Conservation (phyloP, 2,113 vertebrate species). For the Pedionomus torquatus region DNA sequence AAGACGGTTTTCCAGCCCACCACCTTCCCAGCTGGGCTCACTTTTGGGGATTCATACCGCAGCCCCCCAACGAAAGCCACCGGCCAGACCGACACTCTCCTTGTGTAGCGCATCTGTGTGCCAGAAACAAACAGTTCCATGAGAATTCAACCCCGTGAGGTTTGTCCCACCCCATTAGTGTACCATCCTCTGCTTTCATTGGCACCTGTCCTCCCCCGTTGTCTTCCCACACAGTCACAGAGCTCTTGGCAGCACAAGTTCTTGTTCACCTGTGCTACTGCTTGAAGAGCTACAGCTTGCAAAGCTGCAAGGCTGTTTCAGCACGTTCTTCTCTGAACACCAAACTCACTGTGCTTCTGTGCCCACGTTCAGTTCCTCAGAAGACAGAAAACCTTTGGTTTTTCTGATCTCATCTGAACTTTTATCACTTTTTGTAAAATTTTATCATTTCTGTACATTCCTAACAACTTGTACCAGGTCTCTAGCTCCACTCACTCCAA, state of each 20-base stretch:
- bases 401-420: background rate
- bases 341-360: background rate
- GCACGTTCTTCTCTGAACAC: background rate
- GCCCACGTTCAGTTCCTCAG: background rate
- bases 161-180: background rate
- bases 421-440: background rate
- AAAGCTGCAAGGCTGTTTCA: background rate
- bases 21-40: slow-evolving; percentile 83
- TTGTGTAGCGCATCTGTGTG: slow-evolving; percentile 86
- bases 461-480: background rate
- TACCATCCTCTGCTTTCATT: background rate
- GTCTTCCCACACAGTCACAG: background rate
- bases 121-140: slow-evolving; percentile 9
- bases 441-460: background rate
- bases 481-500: background rate
- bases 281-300: background rate
- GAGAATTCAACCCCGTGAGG: fast-evolving
- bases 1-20: slow-evolving; percentile 88
- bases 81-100: slow-evolving; percentile 86
- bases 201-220: background rate
- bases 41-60: slow-evolving; percentile 84
- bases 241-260: background rate
- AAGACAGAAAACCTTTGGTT: background rate
- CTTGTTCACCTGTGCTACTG: background rate
- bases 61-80: slow-evolving; percentile 88